These are phyloP conservation scores for Magallana ariakensis DNA, from an alignment of 1,140 invertebrate species.

Conservation along the genomic window DNA sequence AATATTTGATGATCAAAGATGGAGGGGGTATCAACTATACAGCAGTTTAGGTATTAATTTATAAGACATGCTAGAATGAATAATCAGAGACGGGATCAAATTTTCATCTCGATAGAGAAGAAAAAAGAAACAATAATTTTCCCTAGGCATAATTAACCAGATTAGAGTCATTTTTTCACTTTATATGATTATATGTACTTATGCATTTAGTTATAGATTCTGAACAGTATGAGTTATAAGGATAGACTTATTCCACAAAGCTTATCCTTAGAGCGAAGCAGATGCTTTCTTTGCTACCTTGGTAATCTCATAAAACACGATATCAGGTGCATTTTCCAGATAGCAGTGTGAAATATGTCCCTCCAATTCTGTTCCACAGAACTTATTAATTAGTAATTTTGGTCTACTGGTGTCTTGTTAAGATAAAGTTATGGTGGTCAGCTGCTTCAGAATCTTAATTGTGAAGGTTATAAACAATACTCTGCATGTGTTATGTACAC, in stretches of 20 bases:
- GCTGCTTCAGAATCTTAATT: background rate
- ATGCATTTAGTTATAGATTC: too few species aligned
- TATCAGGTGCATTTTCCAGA: constrained; percentile 23
- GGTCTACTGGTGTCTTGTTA: constrained; percentile 18
- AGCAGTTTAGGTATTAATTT: constrained; percentile 5
- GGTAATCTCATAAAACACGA: background rate
- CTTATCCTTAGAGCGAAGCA: background rate
- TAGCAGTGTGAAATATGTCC: constrained; percentile 17
- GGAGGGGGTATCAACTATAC: background rate
- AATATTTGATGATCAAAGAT: constrained; percentile 20
- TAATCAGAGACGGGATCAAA: background rate
- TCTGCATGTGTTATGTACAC: too few species aligned
- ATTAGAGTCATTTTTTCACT: too few species aligned
- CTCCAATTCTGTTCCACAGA: constrained; percentile 11
- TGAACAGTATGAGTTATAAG: too few species aligned
- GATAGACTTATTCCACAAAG: too few species aligned
- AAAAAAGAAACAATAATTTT: too few species aligned
- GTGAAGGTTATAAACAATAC: background rate
- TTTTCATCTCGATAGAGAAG: background rate
- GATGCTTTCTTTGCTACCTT: background rate
- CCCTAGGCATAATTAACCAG: too few species aligned
- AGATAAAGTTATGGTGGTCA: constrained; percentile 30
- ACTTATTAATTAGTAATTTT: background rate
- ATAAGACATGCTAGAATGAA: background rate
- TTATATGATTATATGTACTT: too few species aligned